Evolutionary conservation across 92 coral and sea anemone species (phyloP).

Genomic region (Blastomussa wellsi): DNA sequence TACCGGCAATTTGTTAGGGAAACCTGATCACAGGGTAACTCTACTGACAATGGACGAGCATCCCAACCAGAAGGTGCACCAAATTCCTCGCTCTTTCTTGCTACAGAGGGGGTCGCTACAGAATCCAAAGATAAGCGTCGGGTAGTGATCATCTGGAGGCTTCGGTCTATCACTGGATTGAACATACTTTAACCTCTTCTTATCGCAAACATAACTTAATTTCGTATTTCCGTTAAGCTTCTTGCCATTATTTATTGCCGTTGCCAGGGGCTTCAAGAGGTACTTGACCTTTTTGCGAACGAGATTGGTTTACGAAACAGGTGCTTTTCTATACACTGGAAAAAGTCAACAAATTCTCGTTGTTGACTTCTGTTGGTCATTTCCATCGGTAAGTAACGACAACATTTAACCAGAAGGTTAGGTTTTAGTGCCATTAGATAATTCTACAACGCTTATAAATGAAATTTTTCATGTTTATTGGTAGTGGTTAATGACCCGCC

Average conservation of each 20-base stretch:
- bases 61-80: not conserved
- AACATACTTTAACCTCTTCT: no score
- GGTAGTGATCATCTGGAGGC: not conserved
- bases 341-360: not conserved
- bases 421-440: not conserved
- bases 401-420: not conserved
- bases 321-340: conserved; percentile 2
- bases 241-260: not conserved
- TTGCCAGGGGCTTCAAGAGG: not conserved
- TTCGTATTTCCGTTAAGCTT: not conserved
- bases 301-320: conserved; percentile 18
- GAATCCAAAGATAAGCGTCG: not conserved
- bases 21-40: not conserved
- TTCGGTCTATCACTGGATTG: no score
- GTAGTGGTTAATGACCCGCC: not conserved
- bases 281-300: conserved; percentile 8
- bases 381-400: not conserved
- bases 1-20: not conserved
- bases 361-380: not conserved
- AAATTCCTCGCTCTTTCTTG: not conserved
- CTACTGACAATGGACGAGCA: not conserved
- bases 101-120: no score
- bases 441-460: not conserved
- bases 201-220: no score
- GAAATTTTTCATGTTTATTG: not conserved